Evolutionary conservation across 2,888 invertebrate species (phyloP).

Genomic region (Diplolepis rosae): DNA sequence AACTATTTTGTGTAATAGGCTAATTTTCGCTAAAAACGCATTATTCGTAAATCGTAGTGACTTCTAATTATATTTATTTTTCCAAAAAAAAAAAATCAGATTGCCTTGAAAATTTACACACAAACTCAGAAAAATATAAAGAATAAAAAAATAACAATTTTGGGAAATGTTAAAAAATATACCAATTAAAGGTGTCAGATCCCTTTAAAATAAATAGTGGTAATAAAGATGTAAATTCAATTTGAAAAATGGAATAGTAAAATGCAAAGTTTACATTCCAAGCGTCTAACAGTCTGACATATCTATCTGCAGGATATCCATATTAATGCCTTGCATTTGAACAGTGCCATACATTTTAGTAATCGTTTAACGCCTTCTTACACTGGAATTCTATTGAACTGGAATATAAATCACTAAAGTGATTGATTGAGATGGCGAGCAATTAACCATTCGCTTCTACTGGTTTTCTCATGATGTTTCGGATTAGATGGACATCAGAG

Average conservation of each 20-base stretch:
- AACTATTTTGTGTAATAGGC: too few species aligned
- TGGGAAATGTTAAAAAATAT: too few species aligned
- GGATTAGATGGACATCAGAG: not conserved
- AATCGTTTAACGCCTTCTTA: conserved; percentile 1
- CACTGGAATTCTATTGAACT: not conserved
- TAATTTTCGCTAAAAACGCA: too few species aligned
- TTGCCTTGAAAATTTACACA: too few species aligned
- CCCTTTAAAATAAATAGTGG: too few species aligned
- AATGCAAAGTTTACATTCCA: not conserved
- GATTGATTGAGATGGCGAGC: not conserved
- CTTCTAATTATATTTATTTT: too few species aligned
- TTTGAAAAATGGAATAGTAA: not conserved
- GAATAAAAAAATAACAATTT: too few species aligned
- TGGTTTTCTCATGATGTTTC: not conserved
- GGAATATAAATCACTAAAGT: not conserved
- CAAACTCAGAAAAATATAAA: too few species aligned
- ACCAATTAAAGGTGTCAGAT: too few species aligned
- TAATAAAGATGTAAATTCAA: too few species aligned
- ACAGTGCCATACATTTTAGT: not conserved
- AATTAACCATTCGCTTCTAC: not conserved
- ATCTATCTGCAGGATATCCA: not conserved
- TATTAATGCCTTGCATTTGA: conserved; percentile 2
- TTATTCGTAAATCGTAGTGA: too few species aligned
- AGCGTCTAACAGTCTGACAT: not conserved
- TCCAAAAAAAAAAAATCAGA: too few species aligned